Evolutionary conservation across 2,888 invertebrate species (phyloP).

Genomic region (Eilema sororculum): DNA sequence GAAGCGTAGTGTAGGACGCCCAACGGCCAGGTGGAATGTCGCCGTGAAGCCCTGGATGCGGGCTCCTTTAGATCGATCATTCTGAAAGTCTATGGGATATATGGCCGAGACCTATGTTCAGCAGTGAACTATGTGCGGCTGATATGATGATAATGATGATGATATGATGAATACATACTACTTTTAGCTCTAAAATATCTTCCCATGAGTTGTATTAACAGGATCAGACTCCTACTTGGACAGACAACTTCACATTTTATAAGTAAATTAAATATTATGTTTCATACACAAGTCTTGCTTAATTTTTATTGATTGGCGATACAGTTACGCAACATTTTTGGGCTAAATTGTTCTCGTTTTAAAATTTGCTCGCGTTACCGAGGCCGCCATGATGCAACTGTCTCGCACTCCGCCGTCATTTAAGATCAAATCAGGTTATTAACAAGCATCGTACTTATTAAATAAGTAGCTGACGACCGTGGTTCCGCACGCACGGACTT

Average conservation of each 20-base stretch:
- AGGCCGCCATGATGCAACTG: constrained; percentile 9
- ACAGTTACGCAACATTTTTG: constrained; percentile 10
- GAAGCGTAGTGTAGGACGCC: no score
- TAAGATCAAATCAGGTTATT: background rate
- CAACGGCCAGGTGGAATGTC: no score
- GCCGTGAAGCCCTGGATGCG: no score
- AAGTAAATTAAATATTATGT: background rate
- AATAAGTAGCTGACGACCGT: background rate
- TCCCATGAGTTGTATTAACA: background rate
- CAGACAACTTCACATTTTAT: background rate
- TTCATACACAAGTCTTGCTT: background rate
- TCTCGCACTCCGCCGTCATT: background rate
- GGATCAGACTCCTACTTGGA: background rate
- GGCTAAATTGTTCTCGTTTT: constrained; percentile 4
- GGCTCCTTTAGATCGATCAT: no score
- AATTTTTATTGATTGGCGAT: background rate
- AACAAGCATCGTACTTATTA: background rate
- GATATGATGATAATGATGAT: no score
- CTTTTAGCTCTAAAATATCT: no score
- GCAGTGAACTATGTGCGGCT: no score
- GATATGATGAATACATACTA: no score
- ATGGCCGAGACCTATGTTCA: no score
- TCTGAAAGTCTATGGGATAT: no score
- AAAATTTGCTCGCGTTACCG: constrained; percentile 17
- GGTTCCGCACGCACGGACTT: no score